Conservation (phyloP, 35 echinoderm and acorn worm species). For the Heliocidaris tuberculata region DNA sequence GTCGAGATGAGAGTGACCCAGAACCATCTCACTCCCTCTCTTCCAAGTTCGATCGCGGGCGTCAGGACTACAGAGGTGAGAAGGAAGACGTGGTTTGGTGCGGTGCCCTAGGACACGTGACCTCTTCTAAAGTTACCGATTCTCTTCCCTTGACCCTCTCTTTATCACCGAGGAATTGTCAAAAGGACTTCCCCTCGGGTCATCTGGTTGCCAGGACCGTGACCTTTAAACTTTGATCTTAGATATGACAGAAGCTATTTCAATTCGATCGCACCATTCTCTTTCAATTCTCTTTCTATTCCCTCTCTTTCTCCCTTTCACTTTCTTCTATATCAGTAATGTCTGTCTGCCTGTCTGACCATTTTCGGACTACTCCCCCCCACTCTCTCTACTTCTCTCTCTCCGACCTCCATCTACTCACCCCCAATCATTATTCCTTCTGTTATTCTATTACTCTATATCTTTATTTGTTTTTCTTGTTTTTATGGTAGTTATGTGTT, state of each 20-base stretch:
- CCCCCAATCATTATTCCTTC: too few species aligned
- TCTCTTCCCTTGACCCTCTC: slow-evolving; percentile 44
- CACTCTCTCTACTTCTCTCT: too few species aligned
- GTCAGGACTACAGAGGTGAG: neutral
- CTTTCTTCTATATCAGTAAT: neutral
- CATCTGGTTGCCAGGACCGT: neutral
- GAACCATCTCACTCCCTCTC: neutral
- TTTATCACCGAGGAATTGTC: slow-evolving; percentile 1
- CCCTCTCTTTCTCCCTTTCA: neutral
- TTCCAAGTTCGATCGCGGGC: neutral
- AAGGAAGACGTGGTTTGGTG: slow-evolving; percentile 10
- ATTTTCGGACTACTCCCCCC: neutral
- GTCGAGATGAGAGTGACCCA: neutral
- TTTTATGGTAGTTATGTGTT: too few species aligned
- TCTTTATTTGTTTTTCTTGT: too few species aligned
- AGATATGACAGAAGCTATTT: slow-evolving; percentile 17
- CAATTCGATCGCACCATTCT: neutral
- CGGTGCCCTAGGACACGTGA: slow-evolving; percentile 6
- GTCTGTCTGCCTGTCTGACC: neutral
- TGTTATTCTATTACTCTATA: too few species aligned
- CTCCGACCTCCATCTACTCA: too few species aligned
- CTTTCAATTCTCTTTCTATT: too few species aligned
- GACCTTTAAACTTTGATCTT: slow-evolving; percentile 22
- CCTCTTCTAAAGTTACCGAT: slow-evolving; percentile 38
- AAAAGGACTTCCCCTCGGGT: slow-evolving; percentile 29